These are phyloP conservation scores for Drosophila paramelanica DNA, from an alignment of 2,888 invertebrate genomes.

Conservation along the genomic window DNA sequence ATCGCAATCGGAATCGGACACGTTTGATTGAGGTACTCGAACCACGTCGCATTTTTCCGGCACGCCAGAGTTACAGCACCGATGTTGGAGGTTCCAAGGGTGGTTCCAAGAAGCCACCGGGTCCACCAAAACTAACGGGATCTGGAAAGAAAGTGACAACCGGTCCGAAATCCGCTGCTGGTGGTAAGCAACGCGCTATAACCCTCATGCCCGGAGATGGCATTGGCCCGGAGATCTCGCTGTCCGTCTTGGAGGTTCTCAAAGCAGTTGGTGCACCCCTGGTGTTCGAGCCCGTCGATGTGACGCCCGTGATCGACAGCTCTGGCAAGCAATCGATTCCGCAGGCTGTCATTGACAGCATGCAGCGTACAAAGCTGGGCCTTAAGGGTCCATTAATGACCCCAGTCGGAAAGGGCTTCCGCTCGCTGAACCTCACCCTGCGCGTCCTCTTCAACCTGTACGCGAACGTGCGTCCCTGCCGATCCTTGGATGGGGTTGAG, in stretches of 20 bases:
- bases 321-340: slow-evolving; percentile 98
- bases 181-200: slow-evolving; percentile 80
- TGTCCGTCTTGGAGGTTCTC: slow-evolving; percentile 98
- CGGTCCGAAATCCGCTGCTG: background rate
- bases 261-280: slow-evolving; percentile 96
- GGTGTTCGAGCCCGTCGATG: slow-evolving; percentile 98
- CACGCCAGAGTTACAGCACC: background rate
- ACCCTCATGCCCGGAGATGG: slow-evolving; percentile 99
- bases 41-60: background rate
- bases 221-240: slow-evolving; percentile 99
- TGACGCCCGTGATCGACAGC: slow-evolving; percentile 93
- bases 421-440: slow-evolving; percentile 98
- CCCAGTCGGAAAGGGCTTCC: slow-evolving; percentile 98
- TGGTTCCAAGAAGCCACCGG: background rate
- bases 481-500: slow-evolving; percentile 96
- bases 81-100: background rate
- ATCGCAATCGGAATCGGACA: background rate
- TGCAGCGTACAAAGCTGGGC: slow-evolving; percentile 97
- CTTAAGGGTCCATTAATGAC: slow-evolving; percentile 99
- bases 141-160: background rate
- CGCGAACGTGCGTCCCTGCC: slow-evolving; percentile 98
- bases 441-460: slow-evolving; percentile 98
- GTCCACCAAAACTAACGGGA: background rate
- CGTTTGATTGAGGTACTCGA: background rate
- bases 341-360: slow-evolving; percentile 97